Evolutionary conservation across 1,140 invertebrate genomes (phyloP).

Genomic region (Zaprionus ghesquierei): DNA sequence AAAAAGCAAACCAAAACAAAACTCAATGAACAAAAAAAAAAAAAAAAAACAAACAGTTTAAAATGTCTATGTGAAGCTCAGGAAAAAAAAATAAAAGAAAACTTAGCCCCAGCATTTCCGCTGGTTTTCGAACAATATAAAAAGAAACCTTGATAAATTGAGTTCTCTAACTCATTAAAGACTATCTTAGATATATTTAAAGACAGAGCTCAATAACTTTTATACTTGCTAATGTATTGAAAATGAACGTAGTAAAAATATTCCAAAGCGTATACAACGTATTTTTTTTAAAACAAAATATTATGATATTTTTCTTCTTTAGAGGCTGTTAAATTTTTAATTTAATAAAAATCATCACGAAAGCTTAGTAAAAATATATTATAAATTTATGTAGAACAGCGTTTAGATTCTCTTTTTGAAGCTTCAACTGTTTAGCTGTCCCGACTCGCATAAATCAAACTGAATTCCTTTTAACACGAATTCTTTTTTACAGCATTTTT

Average conservation of each 20-base stretch:
- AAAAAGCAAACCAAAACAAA: constrained; percentile 40
- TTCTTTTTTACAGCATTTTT: not conserved
- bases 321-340: too few relatives aligned
- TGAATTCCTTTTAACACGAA: not conserved
- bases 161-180: not conserved
- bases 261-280: constrained; percentile 3
- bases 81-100: not conserved
- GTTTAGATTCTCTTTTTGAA: not conserved
- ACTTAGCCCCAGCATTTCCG: not conserved
- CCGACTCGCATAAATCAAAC: not conserved
- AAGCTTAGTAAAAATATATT: too few relatives aligned
- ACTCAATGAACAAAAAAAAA: not conserved
- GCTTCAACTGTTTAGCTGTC: not conserved
- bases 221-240: not conserved
- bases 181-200: not conserved
- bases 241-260: constrained; percentile 38
- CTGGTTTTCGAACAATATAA: not conserved
- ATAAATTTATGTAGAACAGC: not conserved
- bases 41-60: not conserved
- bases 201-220: constrained; percentile 6
- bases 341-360: too few relatives aligned
- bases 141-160: not conserved
- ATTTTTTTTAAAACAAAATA: not conserved
- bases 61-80: not conserved
- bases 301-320: too few relatives aligned